Conservation (phyloP, 2,797 vertebrate genomes). For the Microctenopoma lineatum region DNA sequence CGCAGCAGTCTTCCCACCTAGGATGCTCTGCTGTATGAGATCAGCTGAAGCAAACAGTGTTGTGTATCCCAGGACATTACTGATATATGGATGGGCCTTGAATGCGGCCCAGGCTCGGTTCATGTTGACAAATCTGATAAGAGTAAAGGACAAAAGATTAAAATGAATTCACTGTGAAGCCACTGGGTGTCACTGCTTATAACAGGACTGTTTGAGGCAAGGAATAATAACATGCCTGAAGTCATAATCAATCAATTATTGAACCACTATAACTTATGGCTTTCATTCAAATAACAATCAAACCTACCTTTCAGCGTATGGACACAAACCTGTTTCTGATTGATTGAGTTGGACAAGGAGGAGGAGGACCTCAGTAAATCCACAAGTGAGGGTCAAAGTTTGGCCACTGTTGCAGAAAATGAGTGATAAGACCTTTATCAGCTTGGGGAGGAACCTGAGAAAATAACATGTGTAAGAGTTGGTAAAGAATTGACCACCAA, state of each 20-base stretch:
- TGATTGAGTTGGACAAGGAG: constrained; percentile 40
- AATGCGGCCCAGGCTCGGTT: constrained; percentile 76
- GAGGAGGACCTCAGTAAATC: constrained; percentile 20
- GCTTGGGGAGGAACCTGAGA: constrained; percentile 60
- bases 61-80: constrained; percentile 85
- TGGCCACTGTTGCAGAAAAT: constrained; percentile 31
- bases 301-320: constrained; percentile 58
- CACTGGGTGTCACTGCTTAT: constrained; percentile 1
- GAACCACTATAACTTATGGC: background rate
- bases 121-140: constrained; percentile 71
- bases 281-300: constrained; percentile 5
- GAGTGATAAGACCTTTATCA: constrained; percentile 77
- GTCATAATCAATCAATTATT: background rate
- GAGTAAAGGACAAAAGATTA: background rate
- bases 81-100: constrained; percentile 81
- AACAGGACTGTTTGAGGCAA: background rate
- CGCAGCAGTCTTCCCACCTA: constrained; percentile 48
- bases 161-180: background rate
- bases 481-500: constrained; percentile 1
- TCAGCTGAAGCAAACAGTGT: constrained; percentile 84
- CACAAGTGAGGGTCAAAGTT: constrained; percentile 76
- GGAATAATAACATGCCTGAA: background rate
- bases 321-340: constrained; percentile 31
- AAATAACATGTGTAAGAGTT: constrained; percentile 58
- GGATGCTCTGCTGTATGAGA: constrained; percentile 82